Conservation (phyloP, 1,140 invertebrate genomes). For the Drosophila truncata region DNA sequence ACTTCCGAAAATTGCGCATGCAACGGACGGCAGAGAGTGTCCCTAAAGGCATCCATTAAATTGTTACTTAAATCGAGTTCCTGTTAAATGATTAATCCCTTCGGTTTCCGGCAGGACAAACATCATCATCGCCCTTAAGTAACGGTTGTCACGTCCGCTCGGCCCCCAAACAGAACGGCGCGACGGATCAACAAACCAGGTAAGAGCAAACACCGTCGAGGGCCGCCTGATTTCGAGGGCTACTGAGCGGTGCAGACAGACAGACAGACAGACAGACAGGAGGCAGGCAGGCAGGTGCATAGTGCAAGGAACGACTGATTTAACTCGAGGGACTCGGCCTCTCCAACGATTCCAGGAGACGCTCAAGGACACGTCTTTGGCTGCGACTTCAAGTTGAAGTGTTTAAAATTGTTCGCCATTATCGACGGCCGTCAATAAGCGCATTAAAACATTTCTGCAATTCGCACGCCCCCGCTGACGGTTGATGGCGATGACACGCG, state of each 20-base stretch:
- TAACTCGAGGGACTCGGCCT: constrained; percentile 7
- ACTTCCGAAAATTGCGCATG: neutral
- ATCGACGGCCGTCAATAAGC: constrained; percentile 54
- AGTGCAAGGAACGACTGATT: constrained; percentile 40
- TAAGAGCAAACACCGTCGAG: constrained; percentile 32
- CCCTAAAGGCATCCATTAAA: constrained; percentile 7
- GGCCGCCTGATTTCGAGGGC: constrained; percentile 19
- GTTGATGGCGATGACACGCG: constrained; percentile 33
- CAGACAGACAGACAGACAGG: neutral
- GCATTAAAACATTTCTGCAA: constrained; percentile 52
- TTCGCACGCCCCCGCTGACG: constrained; percentile 27
- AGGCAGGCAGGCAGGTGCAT: constrained; percentile 33
- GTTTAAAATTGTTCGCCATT: constrained; percentile 57
- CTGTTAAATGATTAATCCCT: constrained; percentile 24
- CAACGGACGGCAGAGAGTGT: neutral
- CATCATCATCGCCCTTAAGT: constrained; percentile 25
- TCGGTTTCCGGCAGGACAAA: constrained; percentile 25
- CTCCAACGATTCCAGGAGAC: neutral
- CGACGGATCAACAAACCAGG: constrained; percentile 19
- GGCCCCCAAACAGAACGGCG: neutral
- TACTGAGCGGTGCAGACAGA: constrained; percentile 7
- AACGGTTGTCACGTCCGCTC: constrained; percentile 26
- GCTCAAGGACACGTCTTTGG: constrained; percentile 40
- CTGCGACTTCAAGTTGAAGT: constrained; percentile 31
- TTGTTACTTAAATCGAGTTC: constrained; percentile 27